Evolutionary conservation across 2,888 invertebrate genomes (phyloP).

Genomic region (Lomographa bimaculata): DNA sequence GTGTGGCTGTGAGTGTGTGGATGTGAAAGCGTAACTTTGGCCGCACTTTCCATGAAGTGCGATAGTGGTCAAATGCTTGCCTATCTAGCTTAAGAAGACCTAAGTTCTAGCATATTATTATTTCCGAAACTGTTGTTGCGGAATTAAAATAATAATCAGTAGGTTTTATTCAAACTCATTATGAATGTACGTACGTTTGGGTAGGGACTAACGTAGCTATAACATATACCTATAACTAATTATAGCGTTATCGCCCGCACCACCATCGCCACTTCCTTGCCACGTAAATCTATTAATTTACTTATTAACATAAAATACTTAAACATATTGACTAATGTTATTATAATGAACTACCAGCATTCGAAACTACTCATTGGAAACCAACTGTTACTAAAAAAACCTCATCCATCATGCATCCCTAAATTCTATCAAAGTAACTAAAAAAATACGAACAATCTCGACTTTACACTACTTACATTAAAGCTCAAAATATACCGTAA

Average conservation of each 20-base stretch:
- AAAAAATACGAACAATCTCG: not conserved
- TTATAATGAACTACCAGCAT: constrained; percentile 45
- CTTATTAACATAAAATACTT: constrained; percentile 27
- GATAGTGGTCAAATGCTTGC: too few species aligned
- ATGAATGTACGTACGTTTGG: too few species aligned
- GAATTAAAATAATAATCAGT: too few species aligned
- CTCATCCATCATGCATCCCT: constrained; percentile 43
- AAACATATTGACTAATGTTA: constrained; percentile 45
- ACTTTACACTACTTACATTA: not conserved
- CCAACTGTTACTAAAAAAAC: constrained; percentile 50
- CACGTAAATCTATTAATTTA: constrained; percentile 40
- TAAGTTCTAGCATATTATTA: too few species aligned
- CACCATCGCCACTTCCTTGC: constrained; percentile 33
- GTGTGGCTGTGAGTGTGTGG: too few species aligned
- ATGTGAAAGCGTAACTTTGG: too few species aligned
- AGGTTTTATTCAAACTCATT: too few species aligned
- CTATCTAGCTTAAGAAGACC: too few species aligned
- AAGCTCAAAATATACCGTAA: constrained; percentile 5
- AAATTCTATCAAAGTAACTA: constrained; percentile 3
- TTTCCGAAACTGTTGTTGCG: too few species aligned
- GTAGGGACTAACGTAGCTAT: too few species aligned
- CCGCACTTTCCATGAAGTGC: too few species aligned
- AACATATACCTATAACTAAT: too few species aligned
- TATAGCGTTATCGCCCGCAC: constrained; percentile 38
- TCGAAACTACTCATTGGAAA: constrained; percentile 38